Evolutionary conservation across 2,797 vertebrate species (phyloP).

Genomic region (Tadarida brasiliensis): DNA sequence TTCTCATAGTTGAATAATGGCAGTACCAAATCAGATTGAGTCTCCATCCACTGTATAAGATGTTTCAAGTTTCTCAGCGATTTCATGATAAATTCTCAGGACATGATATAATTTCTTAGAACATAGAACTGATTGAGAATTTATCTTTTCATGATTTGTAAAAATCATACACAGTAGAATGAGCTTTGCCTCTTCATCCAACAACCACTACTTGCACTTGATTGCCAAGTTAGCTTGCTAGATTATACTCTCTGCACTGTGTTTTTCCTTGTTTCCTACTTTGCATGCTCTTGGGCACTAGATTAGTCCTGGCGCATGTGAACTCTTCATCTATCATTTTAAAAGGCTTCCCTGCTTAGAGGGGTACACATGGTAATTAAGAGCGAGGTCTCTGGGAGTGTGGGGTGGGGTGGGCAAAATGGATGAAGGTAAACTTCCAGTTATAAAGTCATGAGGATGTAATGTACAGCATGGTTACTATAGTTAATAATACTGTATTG

Average conservation of each 20-base stretch:
- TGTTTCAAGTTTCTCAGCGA: not conserved
- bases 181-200: not conserved
- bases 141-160: not conserved
- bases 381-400: not conserved
- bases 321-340: not conserved
- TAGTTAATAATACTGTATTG: no score
- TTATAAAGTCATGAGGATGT: not conserved
- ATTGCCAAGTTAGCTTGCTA: not conserved
- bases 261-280: not conserved
- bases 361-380: not conserved
- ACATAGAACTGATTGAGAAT: not conserved
- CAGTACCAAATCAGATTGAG: not conserved
- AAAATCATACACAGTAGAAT: not conserved
- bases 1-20: not conserved
- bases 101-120: not conserved
- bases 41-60: not conserved
- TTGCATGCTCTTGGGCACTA: not conserved
- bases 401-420: not conserved
- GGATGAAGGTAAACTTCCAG: not conserved
- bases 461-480: not conserved
- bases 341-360: not conserved
- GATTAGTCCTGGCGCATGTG: not conserved
- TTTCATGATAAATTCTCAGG: not conserved
- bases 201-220: not conserved
- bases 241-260: not conserved